These are phyloP conservation scores for Cygnus olor DNA, from an alignment of 2,797 vertebrate genomes.

Conservation along the genomic window DNA sequence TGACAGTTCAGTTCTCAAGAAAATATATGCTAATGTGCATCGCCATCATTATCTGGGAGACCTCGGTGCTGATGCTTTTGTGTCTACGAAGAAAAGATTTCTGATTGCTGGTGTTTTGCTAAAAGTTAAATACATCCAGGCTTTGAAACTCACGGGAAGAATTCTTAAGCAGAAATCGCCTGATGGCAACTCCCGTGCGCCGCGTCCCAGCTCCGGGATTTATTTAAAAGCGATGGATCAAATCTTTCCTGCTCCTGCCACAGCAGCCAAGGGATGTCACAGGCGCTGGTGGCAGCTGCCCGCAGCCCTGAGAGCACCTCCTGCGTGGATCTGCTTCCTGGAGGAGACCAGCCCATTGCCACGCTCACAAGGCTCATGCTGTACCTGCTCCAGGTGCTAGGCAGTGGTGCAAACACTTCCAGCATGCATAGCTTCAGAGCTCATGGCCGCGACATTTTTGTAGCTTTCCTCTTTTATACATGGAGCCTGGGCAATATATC, in stretches of 20 bases:
- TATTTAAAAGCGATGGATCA: rapidly evolving
- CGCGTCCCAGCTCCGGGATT: neutral
- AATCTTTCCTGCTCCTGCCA: neutral
- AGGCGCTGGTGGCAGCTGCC: neutral
- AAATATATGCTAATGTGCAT: constrained; percentile 76
- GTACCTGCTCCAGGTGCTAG: rapidly evolving
- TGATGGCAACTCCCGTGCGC: neutral
- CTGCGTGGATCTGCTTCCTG: too few relatives aligned
- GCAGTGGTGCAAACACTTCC: neutral
- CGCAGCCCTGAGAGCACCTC: too few relatives aligned
- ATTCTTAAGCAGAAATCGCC: neutral
- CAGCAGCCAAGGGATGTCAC: neutral
- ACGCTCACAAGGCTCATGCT: rapidly evolving
- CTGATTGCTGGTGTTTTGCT: constrained; percentile 65
- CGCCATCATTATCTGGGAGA: constrained; percentile 63
- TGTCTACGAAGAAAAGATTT: constrained; percentile 46
- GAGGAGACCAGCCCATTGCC: too few relatives aligned
- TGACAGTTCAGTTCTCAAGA: constrained; percentile 63
- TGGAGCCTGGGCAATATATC: neutral
- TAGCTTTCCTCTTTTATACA: rapidly evolving
- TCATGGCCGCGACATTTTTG: rapidly evolving
- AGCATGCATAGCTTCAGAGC: neutral
- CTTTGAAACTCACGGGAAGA: neutral
- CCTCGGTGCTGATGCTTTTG: constrained; percentile 34
- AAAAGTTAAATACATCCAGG: constrained; percentile 32